Base-by-base conservation (phyloP, 2,888 invertebrate species). In the Andricus quercusramuli region DNA sequence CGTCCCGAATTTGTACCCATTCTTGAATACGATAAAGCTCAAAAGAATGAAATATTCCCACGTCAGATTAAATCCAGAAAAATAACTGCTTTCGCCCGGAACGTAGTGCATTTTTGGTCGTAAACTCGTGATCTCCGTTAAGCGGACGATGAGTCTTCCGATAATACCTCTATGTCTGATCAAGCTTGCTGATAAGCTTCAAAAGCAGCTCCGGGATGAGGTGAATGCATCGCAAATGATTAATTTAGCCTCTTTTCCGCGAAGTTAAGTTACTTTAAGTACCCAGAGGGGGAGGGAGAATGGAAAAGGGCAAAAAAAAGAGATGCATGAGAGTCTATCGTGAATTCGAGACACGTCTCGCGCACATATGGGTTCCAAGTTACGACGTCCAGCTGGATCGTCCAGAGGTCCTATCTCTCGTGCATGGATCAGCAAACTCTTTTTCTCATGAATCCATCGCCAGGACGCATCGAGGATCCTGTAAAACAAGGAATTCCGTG, bases 331-430 rank as follows among this genome's bases (percentile, higher is more conserved):
- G 68, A 65, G 65, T 56, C 62, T 62, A 85, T 83, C 78, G 44
- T 68, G 77, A 76, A 85, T 82, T 80, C 85, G 77, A 79, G 83
- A 82, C 85, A 85, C 84, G 84, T 85, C 79, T 65, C 37, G 65
- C 70, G 78, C 67, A 44, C 77, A 25, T 29, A 66, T 67, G 67
- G 64, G 67, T 59, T 74, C 66, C 67, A 67, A 56, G 78, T 59
- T 62, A 56, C 79, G 47, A 74, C 77, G 29, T 59, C 78, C 77
- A 25, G 66, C 78, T 77, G 68, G 65, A 67, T 68, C 37, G 74
- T 74, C 56, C 37, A 74, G 3, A 9, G n/a, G 51, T 47, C 29
- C 67, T 82, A 83, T 83, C 83, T 83, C 64, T 29, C 25, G 79
- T 41, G 79, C 81, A 78, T 81, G 83, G 79, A 83, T 83, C 83